Evolutionary conservation across 2,888 invertebrate genomes (phyloP), one percentile per base, ranked within the genome.

Genomic region (Eupithecia dodoneata): DNA sequence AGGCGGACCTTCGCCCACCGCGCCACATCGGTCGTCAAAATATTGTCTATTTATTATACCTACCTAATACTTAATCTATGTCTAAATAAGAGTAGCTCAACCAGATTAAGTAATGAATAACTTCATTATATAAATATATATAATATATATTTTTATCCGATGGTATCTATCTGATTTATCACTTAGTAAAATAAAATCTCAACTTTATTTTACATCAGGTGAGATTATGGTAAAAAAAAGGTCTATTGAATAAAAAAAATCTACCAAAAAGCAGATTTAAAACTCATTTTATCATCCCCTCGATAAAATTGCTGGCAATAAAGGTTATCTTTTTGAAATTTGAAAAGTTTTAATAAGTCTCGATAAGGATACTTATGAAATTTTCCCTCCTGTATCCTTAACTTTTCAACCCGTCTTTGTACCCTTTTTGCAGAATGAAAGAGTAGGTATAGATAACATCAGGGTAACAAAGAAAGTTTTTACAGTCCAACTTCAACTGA

Each of bases 401-500:
- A 83, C 81, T 81, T 77, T 84, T 85, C 84, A 84, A 81, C 76
- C 75, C 74, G 75, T 78, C 75, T 70, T 80, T 78, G 85, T 91
- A 85, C 87, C 84, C 78, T 82, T 82, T 80, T 78, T 76, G 85
- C 86, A 87, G 87, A 88, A 90, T 89, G 90, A 91, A 93, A 90
- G 91, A 93, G 92, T 93, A 82, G 18, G 69, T 83, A 85, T 87
- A 86, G 92, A 92, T 93, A 91, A 87, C 91, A 93, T 93, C 93
- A 87, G 81, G 89, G 87, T 94, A 94, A 93, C 93, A 93, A 94
- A 93, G 93, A 93, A 94, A 95, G 93, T 94, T 94, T 95, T 94
- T 94, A 95, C 91, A 90, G 85, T 86, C 83, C 83, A 93, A 94
- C 89, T 94, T 94, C 87, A 86, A 72, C 87, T 85, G 86, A 85